Conservation (phyloP, 2,888 invertebrate species). For the Plagodis dolabraria region DNA sequence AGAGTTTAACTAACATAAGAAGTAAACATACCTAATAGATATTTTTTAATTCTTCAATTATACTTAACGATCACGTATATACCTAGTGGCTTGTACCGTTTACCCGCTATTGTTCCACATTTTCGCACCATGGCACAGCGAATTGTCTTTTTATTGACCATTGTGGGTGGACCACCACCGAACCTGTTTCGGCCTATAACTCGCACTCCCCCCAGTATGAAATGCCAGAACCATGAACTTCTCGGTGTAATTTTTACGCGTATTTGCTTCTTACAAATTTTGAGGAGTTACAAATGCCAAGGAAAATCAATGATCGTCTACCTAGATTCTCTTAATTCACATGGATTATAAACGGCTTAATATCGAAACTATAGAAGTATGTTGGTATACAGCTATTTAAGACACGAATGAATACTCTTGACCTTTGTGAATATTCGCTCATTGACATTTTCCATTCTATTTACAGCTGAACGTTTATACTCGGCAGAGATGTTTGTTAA, state of each 20-base stretch:
- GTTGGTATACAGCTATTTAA: slow-evolving; percentile 9
- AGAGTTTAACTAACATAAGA: no score
- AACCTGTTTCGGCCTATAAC: slow-evolving; percentile 23
- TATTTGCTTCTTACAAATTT: slow-evolving; percentile 21
- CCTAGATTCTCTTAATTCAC: not conserved
- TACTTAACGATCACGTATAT: slow-evolving; percentile 34
- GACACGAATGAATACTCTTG: slow-evolving; percentile 14
- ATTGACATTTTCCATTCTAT: slow-evolving; percentile 29
- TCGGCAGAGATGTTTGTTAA: not conserved
- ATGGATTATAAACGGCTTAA: not conserved
- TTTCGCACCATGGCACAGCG: slow-evolving; percentile 34
- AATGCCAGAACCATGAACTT: slow-evolving; percentile 47
- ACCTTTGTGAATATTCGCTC: slow-evolving; percentile 23
- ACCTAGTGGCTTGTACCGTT: slow-evolving; percentile 33
- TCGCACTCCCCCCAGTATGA: slow-evolving; percentile 26
- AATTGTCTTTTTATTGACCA: slow-evolving; percentile 48
- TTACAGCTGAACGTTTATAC: slow-evolving; percentile 14
- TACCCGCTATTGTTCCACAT: slow-evolving; percentile 28
- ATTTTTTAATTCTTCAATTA: slow-evolving; percentile 28
- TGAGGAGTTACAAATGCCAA: slow-evolving; percentile 43
- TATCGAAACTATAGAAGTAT: not conserved
- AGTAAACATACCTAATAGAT: slow-evolving; percentile 2
- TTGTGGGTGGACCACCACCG: slow-evolving; percentile 35
- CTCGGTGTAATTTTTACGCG: slow-evolving; percentile 12
- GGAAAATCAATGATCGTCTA: slow-evolving; percentile 33